Conservation (phyloP, 1,140 invertebrate species). For the Choristoneura fumiferana region DNA sequence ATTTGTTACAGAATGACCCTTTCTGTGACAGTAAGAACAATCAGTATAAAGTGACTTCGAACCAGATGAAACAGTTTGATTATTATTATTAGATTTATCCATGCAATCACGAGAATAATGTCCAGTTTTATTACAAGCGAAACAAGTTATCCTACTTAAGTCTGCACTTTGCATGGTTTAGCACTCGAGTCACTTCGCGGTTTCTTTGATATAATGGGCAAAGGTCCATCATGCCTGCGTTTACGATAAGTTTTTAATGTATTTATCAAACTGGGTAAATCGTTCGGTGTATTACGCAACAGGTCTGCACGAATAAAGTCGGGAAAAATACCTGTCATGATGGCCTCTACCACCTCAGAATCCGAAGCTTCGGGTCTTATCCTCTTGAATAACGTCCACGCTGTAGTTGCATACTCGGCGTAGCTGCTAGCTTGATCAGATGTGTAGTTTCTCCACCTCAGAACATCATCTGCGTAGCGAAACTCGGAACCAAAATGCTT, state of each 20-base stretch:
- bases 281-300: constrained; percentile 30
- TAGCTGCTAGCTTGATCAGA: constrained; percentile 31
- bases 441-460: constrained; percentile 34
- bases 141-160: no score
- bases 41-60: constrained; percentile 9
- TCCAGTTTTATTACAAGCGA: constrained; percentile 29
- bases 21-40: constrained; percentile 28
- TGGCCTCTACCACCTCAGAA: constrained; percentile 25
- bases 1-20: constrained; percentile 30
- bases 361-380: constrained; percentile 31
- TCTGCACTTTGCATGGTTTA: no score
- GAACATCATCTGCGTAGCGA: constrained; percentile 35
- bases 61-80: neutral
- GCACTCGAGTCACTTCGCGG: neutral
- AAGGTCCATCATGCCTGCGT: neutral
- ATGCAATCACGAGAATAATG: constrained; percentile 19
- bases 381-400: constrained; percentile 31
- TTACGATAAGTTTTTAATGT: constrained; percentile 34
- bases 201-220: no score
- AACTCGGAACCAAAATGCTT: constrained; percentile 32
- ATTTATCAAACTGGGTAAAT: constrained; percentile 27
- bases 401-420: constrained; percentile 33
- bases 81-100: no score
- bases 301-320: constrained; percentile 32
- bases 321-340: constrained; percentile 37